phyloP scores from a whole-genome alignment of 2,113 vertebrate species.

The Sarotherodon lohbergeri region DNA sequence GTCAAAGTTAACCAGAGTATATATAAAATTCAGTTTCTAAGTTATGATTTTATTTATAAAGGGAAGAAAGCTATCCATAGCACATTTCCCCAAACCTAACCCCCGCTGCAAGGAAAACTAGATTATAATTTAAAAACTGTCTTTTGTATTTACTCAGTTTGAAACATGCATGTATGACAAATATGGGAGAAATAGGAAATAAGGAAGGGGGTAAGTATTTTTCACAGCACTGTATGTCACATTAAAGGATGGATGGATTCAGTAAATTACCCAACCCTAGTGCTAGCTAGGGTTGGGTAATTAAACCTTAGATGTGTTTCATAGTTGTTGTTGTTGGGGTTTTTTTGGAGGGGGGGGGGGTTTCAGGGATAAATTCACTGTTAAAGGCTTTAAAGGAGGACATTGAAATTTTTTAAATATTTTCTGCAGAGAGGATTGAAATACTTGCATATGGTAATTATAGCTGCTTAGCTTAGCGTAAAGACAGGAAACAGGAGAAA shows the following conservation, averaged over 20 bases:
- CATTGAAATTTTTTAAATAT: background rate
- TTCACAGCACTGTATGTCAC: background rate
- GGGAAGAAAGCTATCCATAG: background rate
- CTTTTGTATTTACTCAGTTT: background rate
- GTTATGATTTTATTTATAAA: background rate
- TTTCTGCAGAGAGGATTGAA: background rate
- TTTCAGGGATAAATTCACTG: background rate
- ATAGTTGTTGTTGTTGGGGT: background rate
- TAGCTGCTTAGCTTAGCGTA: background rate
- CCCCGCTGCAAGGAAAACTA: background rate
- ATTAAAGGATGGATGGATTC: background rate
- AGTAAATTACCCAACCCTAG: background rate
- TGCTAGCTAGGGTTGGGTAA: background rate
- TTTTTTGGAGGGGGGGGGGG: background rate
- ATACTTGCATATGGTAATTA: background rate
- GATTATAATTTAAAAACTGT: background rate
- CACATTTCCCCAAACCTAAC: background rate
- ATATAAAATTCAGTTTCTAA: background rate
- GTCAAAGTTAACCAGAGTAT: background rate
- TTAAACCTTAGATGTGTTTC: background rate
- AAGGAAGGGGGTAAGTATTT: background rate
- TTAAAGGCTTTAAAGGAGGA: background rate
- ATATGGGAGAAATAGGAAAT: background rate
- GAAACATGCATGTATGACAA: background rate
- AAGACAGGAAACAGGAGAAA: background rate